Base-by-base conservation (phyloP, 2,113 vertebrate species). In the Emydocephalus ijimae region DNA sequence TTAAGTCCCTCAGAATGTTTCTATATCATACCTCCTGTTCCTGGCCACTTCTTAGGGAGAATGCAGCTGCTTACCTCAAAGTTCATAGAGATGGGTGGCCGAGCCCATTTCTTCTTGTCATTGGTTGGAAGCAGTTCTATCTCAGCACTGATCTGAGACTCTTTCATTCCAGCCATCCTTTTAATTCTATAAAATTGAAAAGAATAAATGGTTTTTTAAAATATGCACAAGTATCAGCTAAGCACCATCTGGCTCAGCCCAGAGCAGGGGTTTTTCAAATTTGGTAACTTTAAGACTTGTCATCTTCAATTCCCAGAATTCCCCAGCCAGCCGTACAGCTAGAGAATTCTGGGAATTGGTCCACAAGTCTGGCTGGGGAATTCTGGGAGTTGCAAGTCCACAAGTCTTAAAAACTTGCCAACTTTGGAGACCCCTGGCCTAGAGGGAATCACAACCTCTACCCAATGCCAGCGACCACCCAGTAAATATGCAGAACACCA, bases 131-230 rank as follows among this genome's bases (percentile, higher is more conserved):
- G 97, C 94, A 99, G 98, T 97, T 99, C 99, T 10, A 99, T 99
- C 98, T 99, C 99, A 0, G 99, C 99, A 0, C 99, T 99, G 97
- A 99, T 99, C 97, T 99, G 99, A 23, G 99, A 99, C 97, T 99
- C 99, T 98, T 99, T 99, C 99, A 99, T 99, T 93, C 99, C 99
- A 92, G 99, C 99, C 99, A 99, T 99, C 56, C 99, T 98, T 97
- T 99, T 99, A 97, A 99, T 99, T 97, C 99, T 99, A 50, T 1
- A 15, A 48, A 87, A 89, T 88, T 69, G 94, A 87, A 55, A 24
- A 87, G 55, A 64, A 39, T n/a, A 2, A 90, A 91, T 21, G 92
- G 24, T 92, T 24, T 12, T 0, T 45, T 26, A n/a, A 43, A 23
- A 0, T 0, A 9, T 90, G 12, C 54, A 87, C 11, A n/a, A 4